Base-by-base conservation (phyloP, 2,888 invertebrate genomes). In the Heliconius sara region DNA sequence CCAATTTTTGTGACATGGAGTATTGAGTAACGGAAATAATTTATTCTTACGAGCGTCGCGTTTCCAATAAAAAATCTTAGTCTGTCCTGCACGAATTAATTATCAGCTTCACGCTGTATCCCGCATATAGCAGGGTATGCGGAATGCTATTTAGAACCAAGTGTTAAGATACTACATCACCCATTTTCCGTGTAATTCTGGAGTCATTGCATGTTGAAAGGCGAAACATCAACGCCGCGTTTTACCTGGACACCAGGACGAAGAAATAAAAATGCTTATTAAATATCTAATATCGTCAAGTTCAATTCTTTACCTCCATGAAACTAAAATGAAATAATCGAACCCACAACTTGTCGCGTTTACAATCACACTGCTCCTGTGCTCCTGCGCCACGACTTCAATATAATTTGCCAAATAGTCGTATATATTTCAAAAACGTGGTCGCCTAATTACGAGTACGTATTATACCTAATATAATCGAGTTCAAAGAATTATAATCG, bases 401-500 rank as follows among this genome's bases (percentile, higher is more conserved):
- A 3, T 12, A n/a, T 68, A 12, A 67, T 34, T 30, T 67, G 25
- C 6, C 16, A 39, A 39, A 39, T 39, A 39, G 0, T 39, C 9
- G 1, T 39, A 39, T 39, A 39, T 70, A 22, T 27, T 67, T n/a
- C 22, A 39, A 57, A 57, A 78, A 73, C 34, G 57, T 66, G 25
- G 67, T 76, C 43, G 66, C 65, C 43, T 27, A 63, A 75, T 30
- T 63, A 79, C 67, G 47, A 39, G 76, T 57, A 52, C 52, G 52
- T 52, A 52, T 9, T 34, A 34, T 9, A 9, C 9, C 7, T 52
- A 71, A 77, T 60, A 71, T 77, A 57, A 74, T 76, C 57, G 67
- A 71, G 72, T 81, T 80, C 81, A 80, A 76, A 78, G 81, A 82
- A 82, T 70, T 65, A 52, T 81, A 78, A 81, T 78, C 81, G 73